Conservation (phyloP, 2,888 invertebrate genomes). For the Fragum sueziense region DNA sequence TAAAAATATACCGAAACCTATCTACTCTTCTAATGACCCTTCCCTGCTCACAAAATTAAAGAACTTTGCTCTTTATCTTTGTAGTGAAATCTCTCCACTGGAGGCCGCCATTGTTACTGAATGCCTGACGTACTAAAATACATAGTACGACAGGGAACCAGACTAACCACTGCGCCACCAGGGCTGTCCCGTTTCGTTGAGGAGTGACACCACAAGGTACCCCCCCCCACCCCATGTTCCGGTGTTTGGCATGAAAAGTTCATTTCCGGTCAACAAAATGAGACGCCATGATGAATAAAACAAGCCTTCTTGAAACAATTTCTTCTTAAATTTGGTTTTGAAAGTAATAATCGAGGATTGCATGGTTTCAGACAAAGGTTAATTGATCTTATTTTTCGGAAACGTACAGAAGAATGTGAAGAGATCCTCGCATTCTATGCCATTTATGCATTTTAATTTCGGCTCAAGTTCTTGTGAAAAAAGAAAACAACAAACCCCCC, state of each 20-base stretch:
- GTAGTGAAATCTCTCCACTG: too few relatives aligned
- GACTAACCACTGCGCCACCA: too few relatives aligned
- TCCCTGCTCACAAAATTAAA: too few relatives aligned
- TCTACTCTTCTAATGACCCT: too few relatives aligned
- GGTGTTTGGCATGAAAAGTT: not conserved
- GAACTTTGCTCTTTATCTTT: too few relatives aligned
- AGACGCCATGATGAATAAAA: slow-evolving; percentile 18
- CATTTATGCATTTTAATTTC: not conserved
- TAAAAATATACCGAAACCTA: too few relatives aligned
- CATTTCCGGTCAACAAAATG: slow-evolving; percentile 5
- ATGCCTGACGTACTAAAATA: too few relatives aligned
- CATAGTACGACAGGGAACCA: too few relatives aligned
- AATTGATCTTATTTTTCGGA: not conserved
- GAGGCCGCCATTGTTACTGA: too few relatives aligned
- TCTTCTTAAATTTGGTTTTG: not conserved
- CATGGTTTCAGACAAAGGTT: not conserved
- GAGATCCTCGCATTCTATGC: not conserved
- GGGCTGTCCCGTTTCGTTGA: too few relatives aligned
- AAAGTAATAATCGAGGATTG: not conserved
- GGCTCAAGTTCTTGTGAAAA: not conserved
- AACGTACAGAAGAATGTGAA: not conserved
- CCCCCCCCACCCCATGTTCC: too few relatives aligned
- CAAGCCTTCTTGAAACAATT: not conserved
- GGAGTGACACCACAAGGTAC: too few relatives aligned
- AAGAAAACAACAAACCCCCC: not conserved